Evolutionary conservation across 1,140 invertebrate genomes (phyloP).

Genomic region (Araneus ventricosus): DNA sequence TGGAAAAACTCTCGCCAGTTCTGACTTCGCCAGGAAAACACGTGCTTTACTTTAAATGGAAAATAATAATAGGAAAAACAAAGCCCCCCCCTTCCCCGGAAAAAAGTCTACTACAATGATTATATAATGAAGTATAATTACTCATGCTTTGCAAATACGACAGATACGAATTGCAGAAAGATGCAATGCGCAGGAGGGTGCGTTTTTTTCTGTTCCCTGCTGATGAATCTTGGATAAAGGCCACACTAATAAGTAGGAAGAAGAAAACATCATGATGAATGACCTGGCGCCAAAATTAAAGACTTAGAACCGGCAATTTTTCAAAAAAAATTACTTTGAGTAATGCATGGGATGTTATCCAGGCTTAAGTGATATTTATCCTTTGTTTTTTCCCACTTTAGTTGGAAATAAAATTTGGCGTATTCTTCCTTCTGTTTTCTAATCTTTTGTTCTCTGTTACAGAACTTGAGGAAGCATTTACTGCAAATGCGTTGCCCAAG

Average conservation of each 20-base stretch:
- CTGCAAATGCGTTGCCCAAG: no score
- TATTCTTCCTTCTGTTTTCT: background rate
- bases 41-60: background rate
- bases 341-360: background rate
- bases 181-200: no score
- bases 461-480: background rate
- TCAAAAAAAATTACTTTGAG: slow-evolving; percentile 15
- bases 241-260: background rate
- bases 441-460: background rate
- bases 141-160: slow-evolving; percentile 28
- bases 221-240: background rate
- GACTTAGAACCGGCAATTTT: slow-evolving; percentile 13
- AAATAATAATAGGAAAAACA: background rate
- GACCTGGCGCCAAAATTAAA: slow-evolving; percentile 9
- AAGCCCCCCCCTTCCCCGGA: background rate
- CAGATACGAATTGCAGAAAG: background rate
- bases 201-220: background rate
- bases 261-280: background rate
- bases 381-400: background rate
- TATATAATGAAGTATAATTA: slow-evolving; percentile 36
- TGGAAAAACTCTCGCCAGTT: background rate
- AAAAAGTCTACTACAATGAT: background rate
- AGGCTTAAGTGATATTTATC: slow-evolving; percentile 37
- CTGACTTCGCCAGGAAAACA: background rate
- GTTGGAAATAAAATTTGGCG: background rate